Evolutionary conservation across 2,797 vertebrate genomes (phyloP), one percentile per base, ranked within the genome.

Genomic region (Melanogrammus aeglefinus): DNA sequence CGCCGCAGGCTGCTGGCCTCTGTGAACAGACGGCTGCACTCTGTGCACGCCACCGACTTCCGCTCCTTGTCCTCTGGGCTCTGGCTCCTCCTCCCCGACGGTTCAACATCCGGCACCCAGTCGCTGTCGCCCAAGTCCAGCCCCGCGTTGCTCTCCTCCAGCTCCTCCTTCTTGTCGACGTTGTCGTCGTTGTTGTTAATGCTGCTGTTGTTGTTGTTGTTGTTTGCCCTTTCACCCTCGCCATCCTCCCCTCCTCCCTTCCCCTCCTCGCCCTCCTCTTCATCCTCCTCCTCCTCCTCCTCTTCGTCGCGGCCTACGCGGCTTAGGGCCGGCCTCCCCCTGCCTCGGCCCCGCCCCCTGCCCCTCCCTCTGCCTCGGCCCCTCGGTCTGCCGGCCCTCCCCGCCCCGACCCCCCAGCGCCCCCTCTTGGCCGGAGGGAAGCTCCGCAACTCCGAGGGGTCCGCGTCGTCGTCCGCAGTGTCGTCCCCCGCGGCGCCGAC

Each of bases 1-100:
- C 98, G 92, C 5, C 96, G 94, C 81, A 99, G 94, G 86, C 97
- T 99, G 87, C 97, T 98, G n/a, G 95, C 94, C 83, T 99, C 98
- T 0, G 98, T 98, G 71, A 99, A 99, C 29, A 95, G 85, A 74
- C 97, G 97, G 74, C 96, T 96, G 35, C 98, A 99, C 0, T 95
- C 95, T 77, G 94, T 95, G 88, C 98, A 99, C 63, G 95, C 92
- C 0, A 97, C 95, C 82, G 63, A 24, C 24, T 96, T 94, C 78
- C 79, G 96, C 96, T 1, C 79, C 82, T 73, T 85, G 71, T 13
- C 87, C 90, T 0, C 73, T 14, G 0, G 57, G 76, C 33, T 78
- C 75, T 24, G 73, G 69, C 29, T 83, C 84, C 69, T 78, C 77
- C 39, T 90, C 93, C 31, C 89, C 83, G 0, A 84, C 91, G 80